These are phyloP conservation scores for Agrenia bidenticulata DNA, from an alignment of 2,888 invertebrate genomes.

Conservation along the genomic window DNA sequence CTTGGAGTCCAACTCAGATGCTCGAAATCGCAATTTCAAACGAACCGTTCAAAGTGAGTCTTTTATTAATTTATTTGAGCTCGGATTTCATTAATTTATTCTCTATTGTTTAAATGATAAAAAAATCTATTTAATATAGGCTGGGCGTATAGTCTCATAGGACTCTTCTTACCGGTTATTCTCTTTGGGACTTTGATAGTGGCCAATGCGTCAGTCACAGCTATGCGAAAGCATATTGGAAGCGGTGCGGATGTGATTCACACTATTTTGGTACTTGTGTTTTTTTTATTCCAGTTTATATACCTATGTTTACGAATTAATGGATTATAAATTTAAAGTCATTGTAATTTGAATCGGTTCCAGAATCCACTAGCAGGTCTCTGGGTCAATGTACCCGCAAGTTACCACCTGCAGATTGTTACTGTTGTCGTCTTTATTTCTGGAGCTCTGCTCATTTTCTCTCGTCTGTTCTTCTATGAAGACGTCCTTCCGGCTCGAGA, in stretches of 20 bases:
- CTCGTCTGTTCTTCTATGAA: slow-evolving; percentile 43
- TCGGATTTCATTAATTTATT: background rate
- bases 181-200: slow-evolving; percentile 46
- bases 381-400: slow-evolving; percentile 41
- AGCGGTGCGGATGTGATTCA: slow-evolving; percentile 40
- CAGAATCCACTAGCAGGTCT: slow-evolving; percentile 46
- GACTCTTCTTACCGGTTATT: slow-evolving; percentile 45
- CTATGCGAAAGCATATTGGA: slow-evolving; percentile 48
- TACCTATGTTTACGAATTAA: background rate
- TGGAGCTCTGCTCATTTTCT: slow-evolving; percentile 44
- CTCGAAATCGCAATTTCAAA: slow-evolving; percentile 47
- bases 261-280: slow-evolving; percentile 38
- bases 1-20: slow-evolving; percentile 56
- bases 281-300: too few species aligned
- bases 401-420: slow-evolving; percentile 48
- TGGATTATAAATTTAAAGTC: too few species aligned
- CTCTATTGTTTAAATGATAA: background rate
- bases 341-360: background rate
- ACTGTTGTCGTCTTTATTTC: slow-evolving; percentile 44
- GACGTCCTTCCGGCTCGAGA: slow-evolving; percentile 37
- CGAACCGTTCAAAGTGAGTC: slow-evolving; percentile 28
- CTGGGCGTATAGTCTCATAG: slow-evolving; percentile 42
- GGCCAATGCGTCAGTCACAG: slow-evolving; percentile 43
- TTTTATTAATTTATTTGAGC: background rate
- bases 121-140: slow-evolving; percentile 27